These are phyloP conservation scores for Calliopsis andreniformis DNA, from an alignment of 1,140 invertebrate genomes.

Conservation along the genomic window DNA sequence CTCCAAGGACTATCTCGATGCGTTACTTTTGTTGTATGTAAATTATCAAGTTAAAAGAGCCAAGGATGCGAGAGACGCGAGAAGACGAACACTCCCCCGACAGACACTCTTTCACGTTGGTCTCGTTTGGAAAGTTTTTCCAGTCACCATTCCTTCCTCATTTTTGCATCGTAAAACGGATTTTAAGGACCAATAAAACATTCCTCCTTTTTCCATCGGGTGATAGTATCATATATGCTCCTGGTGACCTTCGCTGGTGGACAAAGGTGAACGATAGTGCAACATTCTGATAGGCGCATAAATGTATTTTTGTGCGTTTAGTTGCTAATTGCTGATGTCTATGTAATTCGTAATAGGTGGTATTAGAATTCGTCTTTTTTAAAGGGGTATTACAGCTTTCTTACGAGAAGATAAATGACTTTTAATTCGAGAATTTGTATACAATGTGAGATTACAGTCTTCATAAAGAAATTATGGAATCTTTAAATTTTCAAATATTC, in stretches of 20 bases:
- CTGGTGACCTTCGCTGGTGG: neutral
- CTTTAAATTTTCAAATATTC: no score
- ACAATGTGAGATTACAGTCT: no score
- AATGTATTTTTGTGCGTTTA: no score
- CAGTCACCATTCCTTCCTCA: neutral
- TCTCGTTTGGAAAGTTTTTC: neutral
- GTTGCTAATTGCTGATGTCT: no score
- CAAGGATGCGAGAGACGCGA: slow-evolving; percentile 33
- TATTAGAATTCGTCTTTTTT: no score
- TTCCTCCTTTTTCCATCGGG: neutral
- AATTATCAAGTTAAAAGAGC: slow-evolving; percentile 32
- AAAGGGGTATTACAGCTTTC: no score
- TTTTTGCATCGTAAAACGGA: neutral
- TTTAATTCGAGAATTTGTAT: no score
- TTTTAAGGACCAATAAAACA: neutral
- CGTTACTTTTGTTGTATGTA: slow-evolving; percentile 38
- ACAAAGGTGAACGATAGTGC: no score
- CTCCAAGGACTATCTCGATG: slow-evolving; percentile 29
- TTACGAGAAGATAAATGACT: no score
- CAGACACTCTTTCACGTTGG: neutral
- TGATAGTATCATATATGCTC: neutral
- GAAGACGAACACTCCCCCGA: slow-evolving; percentile 2
- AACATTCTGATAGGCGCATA: no score
- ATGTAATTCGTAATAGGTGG: no score
- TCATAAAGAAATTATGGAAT: no score